Percentiles rank a stretch among this genome's conserved stretches.
These are phyloP conservation scores for Kryptolebias marmoratus DNA, from an alignment of 2,113 vertebrate genomes.

Conservation along the genomic window DNA sequence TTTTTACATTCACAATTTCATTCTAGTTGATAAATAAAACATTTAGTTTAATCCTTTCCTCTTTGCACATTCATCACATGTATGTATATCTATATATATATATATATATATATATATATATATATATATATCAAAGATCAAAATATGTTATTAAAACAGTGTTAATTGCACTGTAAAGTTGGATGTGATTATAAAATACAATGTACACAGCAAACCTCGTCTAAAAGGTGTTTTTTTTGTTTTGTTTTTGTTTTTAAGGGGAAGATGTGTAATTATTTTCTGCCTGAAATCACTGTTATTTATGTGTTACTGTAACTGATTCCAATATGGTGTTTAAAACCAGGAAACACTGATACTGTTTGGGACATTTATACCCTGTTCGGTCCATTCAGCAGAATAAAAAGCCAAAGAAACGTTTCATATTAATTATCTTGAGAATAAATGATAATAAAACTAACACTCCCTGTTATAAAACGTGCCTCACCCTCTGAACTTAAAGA, in stretches of 20 bases:
- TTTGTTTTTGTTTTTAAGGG: not conserved
- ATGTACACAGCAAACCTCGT: constrained; percentile 35
- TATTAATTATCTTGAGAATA: constrained; percentile 36
- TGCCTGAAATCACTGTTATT: not conserved
- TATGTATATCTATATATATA: constrained; percentile 21
- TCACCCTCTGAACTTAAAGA: constrained; percentile 23
- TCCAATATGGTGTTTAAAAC: constrained; percentile 7
- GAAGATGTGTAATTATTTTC: not conserved
- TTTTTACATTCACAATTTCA: constrained; percentile 70
- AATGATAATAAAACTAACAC: constrained; percentile 15
- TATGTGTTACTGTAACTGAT: too few species aligned
- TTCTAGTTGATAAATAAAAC: constrained; percentile 63
- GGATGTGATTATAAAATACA: constrained; percentile 65
- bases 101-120: constrained; percentile 29
- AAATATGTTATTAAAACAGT: constrained; percentile 62
- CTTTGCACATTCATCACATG: constrained; percentile 42
- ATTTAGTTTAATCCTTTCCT: constrained; percentile 48
- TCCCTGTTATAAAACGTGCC: constrained; percentile 12
- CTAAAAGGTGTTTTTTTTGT: constrained; percentile 6
- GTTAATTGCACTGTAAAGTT: constrained; percentile 53
- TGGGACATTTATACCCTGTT: constrained; percentile 9
- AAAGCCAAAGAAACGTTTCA: constrained; percentile 20
- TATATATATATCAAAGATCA: constrained; percentile 42
- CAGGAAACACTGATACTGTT: not conserved
- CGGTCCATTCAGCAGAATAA: constrained; percentile 47